Evolutionary conservation across 2,888 invertebrate species (phyloP).

Genomic region (Scaptomyza tumidula): DNA sequence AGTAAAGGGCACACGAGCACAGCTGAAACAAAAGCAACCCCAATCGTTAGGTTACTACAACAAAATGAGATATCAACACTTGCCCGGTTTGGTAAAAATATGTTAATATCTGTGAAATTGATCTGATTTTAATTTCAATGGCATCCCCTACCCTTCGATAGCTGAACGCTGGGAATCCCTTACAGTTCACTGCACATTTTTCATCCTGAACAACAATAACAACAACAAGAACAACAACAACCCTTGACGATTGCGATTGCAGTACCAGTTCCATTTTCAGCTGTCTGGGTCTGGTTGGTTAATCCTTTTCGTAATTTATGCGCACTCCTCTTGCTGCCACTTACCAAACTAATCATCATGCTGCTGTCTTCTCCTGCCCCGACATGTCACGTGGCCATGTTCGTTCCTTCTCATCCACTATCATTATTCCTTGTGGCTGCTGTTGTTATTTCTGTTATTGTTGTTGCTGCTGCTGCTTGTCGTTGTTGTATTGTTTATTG

Average conservation of each 20-base stretch:
- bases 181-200: slow-evolving; percentile 67
- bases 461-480: slow-evolving; percentile 47
- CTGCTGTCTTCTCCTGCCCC: slow-evolving; percentile 25
- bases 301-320: slow-evolving; percentile 79
- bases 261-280: slow-evolving; percentile 54
- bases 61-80: slow-evolving; percentile 61
- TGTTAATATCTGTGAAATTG: slow-evolving; percentile 78
- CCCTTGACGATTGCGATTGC: slow-evolving; percentile 46
- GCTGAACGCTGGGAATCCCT: slow-evolving; percentile 59
- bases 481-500: slow-evolving; percentile 77
- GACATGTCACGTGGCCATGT: slow-evolving; percentile 70
- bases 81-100: slow-evolving; percentile 48
- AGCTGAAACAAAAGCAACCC: slow-evolving; percentile 61
- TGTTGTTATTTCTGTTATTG: slow-evolving; percentile 31
- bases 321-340: slow-evolving; percentile 72
- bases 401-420: slow-evolving; percentile 43
- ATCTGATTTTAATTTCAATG: slow-evolving; percentile 78
- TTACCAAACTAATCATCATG: slow-evolving; percentile 76
- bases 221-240: slow-evolving; percentile 36
- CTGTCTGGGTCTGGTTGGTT: slow-evolving; percentile 63
- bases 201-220: slow-evolving; percentile 44
- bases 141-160: slow-evolving; percentile 24
- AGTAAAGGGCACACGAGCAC: slow-evolving; percentile 5
- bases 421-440: slow-evolving; percentile 48
- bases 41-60: slow-evolving; percentile 19